Conservation (phyloP, 2,113 vertebrate genomes). For the Semnornis frantzii region DNA sequence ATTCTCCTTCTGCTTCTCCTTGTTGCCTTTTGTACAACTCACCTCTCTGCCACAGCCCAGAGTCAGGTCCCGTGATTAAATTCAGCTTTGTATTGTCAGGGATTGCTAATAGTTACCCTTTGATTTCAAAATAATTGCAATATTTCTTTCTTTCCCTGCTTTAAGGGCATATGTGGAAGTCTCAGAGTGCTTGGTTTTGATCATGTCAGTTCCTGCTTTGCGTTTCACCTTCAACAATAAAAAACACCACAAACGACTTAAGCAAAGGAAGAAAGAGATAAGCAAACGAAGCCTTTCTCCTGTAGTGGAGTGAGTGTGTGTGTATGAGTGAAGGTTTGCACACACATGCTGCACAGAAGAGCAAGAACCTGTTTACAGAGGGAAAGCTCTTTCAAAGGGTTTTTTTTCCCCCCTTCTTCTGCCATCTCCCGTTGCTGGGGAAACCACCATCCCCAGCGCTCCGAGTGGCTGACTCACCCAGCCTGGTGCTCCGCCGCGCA, state of each 20-base stretch:
- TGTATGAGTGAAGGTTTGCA: not conserved
- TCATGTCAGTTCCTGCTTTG: not conserved
- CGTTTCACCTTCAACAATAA: not conserved
- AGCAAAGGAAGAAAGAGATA: not conserved
- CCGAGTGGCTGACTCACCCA: slow-evolving; percentile 4
- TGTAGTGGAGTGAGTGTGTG: rapidly evolving
- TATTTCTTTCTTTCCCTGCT: not conserved
- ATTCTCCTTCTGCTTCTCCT: not conserved
- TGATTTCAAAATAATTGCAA: not conserved
- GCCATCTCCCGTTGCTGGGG: slow-evolving; percentile 57
- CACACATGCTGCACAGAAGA: not conserved
- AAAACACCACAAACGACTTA: too few relatives aligned
- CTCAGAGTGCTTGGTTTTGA: not conserved
- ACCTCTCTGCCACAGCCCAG: not conserved
- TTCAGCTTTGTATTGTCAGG: not conserved
- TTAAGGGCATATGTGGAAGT: not conserved
- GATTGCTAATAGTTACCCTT: not conserved
- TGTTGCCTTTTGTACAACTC: not conserved
- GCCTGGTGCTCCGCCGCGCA: not conserved
- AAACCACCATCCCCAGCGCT: slow-evolving; percentile 22
- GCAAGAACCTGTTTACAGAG: not conserved
- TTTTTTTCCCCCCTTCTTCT: not conserved
- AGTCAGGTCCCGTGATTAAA: not conserved
- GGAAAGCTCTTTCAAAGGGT: not conserved
- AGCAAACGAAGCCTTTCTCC: not conserved